Percentiles rank a stretch among this genome's conserved stretches.
phyloP scores from a whole-genome alignment of 2,888 invertebrate genomes.

The Trissolcus brochymenae region DNA sequence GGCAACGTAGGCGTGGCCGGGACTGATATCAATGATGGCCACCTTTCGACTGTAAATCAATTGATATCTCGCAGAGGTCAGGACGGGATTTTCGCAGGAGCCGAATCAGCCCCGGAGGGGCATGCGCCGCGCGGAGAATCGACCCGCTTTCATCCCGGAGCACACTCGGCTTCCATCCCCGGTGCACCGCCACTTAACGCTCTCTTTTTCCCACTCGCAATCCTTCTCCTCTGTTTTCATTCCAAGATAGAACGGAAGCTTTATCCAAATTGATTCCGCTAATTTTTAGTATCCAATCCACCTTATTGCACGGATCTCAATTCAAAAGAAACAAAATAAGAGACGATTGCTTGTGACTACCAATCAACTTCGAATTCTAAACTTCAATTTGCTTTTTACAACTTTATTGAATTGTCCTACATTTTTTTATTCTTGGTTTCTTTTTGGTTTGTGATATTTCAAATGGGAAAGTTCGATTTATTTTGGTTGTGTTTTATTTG shows the following conservation, averaged over 20 bases:
- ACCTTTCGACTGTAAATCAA: conserved; percentile 76
- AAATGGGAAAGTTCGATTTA: too few species aligned
- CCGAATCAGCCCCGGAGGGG: conserved; percentile 61
- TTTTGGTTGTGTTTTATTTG: too few species aligned
- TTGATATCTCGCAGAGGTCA: conserved; percentile 70
- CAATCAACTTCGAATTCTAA: neutral
- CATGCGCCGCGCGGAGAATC: conserved; percentile 73
- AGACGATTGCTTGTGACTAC: neutral
- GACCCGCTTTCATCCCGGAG: conserved; percentile 67
- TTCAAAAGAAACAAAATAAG: neutral
- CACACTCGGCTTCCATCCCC: conserved; percentile 37
- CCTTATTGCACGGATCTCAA: neutral
- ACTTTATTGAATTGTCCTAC: too few species aligned
- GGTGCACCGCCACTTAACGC: conserved; percentile 23
- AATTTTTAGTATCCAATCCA: conserved; percentile 34
- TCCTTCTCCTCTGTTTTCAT: conserved; percentile 43
- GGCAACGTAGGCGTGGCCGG: conserved; percentile 73
- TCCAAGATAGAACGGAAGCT: conserved; percentile 15
- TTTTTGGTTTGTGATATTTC: too few species aligned
- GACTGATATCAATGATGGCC: conserved; percentile 75
- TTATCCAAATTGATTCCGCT: conserved; percentile 37
- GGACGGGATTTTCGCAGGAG: conserved; percentile 64
- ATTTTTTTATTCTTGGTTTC: too few species aligned
- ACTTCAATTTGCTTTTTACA: neutral
- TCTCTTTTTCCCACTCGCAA: conserved; percentile 36